Conservation (phyloP, 2,888 invertebrate species). For the Idaea straminata region DNA sequence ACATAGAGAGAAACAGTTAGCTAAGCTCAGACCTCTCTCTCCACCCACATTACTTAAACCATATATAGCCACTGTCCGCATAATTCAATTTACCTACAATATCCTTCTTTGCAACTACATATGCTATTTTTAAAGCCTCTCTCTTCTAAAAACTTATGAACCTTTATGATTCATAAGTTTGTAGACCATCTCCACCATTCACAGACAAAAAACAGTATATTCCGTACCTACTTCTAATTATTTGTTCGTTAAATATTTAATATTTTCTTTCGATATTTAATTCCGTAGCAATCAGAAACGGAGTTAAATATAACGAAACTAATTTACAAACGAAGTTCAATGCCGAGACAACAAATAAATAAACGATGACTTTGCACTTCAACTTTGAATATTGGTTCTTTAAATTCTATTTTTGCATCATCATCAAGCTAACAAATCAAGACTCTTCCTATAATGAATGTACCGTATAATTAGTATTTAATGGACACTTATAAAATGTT, state of each 20-base stretch:
- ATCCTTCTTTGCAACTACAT: slow-evolving; percentile 24
- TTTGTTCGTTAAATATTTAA: neutral
- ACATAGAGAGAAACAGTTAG: slow-evolving; percentile 21
- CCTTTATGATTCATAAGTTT: neutral
- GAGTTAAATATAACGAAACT: neutral
- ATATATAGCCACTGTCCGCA: slow-evolving; percentile 28
- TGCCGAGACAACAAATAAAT: slow-evolving; percentile 45
- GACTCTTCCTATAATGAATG: slow-evolving; percentile 1
- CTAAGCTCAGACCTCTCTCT: slow-evolving; percentile 36
- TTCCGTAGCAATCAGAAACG: neutral
- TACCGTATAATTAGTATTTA: neutral
- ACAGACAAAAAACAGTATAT: neutral
- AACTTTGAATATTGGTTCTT: slow-evolving; percentile 33
- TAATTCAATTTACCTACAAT: slow-evolving; percentile 24
- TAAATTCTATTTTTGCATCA: slow-evolving; percentile 39
- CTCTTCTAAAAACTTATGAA: slow-evolving; percentile 3
- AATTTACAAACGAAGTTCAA: slow-evolving; percentile 48
- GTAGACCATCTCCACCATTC: neutral
- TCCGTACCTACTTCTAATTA: neutral
- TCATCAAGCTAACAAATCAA: slow-evolving; percentile 39
- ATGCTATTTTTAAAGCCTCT: slow-evolving; percentile 11
- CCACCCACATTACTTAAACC: slow-evolving; percentile 36
- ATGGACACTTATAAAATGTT: slow-evolving; percentile 2
- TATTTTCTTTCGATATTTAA: neutral
- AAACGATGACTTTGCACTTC: slow-evolving; percentile 49